Evolutionary conservation across 1,140 invertebrate genomes (phyloP).

Genomic region (Popillia japonica): DNA sequence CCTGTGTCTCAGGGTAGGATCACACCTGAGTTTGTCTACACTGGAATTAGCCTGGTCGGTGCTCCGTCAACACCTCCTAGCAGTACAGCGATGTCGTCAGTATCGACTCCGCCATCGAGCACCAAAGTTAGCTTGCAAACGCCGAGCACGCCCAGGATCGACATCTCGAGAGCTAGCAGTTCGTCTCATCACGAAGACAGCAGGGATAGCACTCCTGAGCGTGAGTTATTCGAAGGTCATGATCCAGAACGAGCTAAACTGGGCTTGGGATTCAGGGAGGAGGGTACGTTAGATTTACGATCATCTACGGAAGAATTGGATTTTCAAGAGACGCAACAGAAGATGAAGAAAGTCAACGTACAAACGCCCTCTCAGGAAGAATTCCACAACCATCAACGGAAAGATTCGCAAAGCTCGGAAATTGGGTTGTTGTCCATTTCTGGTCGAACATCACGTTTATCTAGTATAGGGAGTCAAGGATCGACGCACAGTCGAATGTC

Average conservation of each 20-base stretch:
- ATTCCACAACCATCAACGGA: constrained; percentile 69
- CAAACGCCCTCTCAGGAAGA: constrained; percentile 57
- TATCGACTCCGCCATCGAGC: constrained; percentile 43
- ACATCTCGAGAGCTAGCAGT: constrained; percentile 86
- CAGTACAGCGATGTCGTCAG: constrained; percentile 47
- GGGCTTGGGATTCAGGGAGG: constrained; percentile 73
- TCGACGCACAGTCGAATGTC: constrained; percentile 68
- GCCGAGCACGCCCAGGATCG: constrained; percentile 81
- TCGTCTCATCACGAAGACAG: constrained; percentile 85
- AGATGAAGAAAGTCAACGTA: constrained; percentile 61
- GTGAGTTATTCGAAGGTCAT: constrained; percentile 69
- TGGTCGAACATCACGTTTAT: constrained; percentile 81
- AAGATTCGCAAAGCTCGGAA: constrained; percentile 80
- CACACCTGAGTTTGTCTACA: constrained; percentile 47
- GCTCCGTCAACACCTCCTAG: constrained; percentile 53
- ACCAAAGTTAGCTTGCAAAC: constrained; percentile 64
- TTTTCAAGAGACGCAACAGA: constrained; percentile 74
- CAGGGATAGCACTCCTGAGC: constrained; percentile 80
- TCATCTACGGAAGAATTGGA: constrained; percentile 87
- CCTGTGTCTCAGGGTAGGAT: constrained; percentile 55
- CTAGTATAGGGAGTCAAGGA: constrained; percentile 74
- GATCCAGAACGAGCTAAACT: constrained; percentile 59
- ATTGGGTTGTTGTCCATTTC: constrained; percentile 82
- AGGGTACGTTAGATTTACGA: constrained; percentile 80
- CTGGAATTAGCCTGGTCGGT: constrained; percentile 56